Evolutionary conservation across 2,888 invertebrate genomes (phyloP).

Genomic region (Mesorhabditis sp.): DNA sequence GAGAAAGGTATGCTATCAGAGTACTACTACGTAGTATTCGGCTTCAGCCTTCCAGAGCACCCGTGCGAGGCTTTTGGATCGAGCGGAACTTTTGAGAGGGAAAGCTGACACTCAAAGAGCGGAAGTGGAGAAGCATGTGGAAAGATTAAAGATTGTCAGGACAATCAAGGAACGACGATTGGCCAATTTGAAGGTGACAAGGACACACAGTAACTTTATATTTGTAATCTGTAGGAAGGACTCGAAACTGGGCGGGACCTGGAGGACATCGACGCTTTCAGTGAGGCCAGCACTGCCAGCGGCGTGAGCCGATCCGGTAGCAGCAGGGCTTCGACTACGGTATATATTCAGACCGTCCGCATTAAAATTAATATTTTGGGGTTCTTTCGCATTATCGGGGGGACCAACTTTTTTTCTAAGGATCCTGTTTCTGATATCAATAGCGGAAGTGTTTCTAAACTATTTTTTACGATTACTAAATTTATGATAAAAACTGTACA

Average conservation of each 20-base stretch:
- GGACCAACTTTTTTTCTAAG: too few relatives aligned
- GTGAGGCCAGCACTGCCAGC: conserved; percentile 14
- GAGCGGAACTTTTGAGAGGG: not conserved
- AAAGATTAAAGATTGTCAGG: conserved; percentile 34
- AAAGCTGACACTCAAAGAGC: not conserved
- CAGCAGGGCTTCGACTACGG: conserved; percentile 15
- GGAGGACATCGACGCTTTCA: conserved; percentile 19
- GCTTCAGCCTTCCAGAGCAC: not conserved
- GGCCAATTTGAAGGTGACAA: conserved; percentile 20
- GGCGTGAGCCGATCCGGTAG: conserved; percentile 14
- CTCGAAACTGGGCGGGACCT: conserved; percentile 15
- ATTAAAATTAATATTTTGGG: too few relatives aligned
- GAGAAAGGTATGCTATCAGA: not conserved
- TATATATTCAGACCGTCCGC: not conserved
- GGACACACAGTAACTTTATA: not conserved
- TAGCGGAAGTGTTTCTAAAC: too few relatives aligned
- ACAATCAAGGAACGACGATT: conserved; percentile 33
- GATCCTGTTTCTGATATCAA: too few relatives aligned
- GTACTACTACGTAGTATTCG: not conserved
- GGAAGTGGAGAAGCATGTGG: conserved; percentile 13
- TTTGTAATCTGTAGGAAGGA: conserved; percentile 9
- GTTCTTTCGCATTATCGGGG: too few relatives aligned
- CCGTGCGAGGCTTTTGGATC: not conserved
- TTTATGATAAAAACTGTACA: too few relatives aligned
- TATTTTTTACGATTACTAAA: too few relatives aligned